Conservation (phyloP, 2,113 vertebrate genomes). For the Tetrao urogallus region DNA sequence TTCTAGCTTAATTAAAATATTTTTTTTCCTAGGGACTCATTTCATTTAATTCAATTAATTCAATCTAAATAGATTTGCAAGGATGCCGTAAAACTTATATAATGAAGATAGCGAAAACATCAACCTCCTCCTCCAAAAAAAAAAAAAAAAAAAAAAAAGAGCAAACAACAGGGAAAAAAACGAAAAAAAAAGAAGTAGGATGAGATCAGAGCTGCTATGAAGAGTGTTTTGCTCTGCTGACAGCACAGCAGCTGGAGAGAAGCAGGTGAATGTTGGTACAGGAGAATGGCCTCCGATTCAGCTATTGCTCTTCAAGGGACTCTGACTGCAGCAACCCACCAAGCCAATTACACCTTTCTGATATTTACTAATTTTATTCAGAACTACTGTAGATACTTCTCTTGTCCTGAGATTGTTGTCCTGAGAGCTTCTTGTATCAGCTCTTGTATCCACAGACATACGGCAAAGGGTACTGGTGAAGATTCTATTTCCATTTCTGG, state of each 20-base stretch:
- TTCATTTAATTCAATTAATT: neutral
- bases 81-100: neutral
- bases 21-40: neutral
- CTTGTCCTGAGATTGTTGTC: neutral
- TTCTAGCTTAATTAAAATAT: neutral
- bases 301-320: neutral
- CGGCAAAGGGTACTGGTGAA: neutral
- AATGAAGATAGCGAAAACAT: neutral
- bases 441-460: neutral
- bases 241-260: neutral
- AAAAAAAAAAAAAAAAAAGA: neutral
- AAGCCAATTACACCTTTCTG: neutral
- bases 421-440: neutral
- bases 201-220: neutral
- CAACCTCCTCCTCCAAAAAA: neutral
- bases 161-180: neutral
- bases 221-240: neutral
- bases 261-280: neutral
- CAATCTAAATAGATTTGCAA: neutral
- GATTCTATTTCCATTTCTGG: constrained; percentile 37
- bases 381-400: neutral
- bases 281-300: neutral
- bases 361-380: neutral
- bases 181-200: neutral
- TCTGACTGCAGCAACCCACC: neutral